Evolutionary conservation across 2,797 vertebrate species (phyloP).

Genomic region (Bucorvus abyssinicus): DNA sequence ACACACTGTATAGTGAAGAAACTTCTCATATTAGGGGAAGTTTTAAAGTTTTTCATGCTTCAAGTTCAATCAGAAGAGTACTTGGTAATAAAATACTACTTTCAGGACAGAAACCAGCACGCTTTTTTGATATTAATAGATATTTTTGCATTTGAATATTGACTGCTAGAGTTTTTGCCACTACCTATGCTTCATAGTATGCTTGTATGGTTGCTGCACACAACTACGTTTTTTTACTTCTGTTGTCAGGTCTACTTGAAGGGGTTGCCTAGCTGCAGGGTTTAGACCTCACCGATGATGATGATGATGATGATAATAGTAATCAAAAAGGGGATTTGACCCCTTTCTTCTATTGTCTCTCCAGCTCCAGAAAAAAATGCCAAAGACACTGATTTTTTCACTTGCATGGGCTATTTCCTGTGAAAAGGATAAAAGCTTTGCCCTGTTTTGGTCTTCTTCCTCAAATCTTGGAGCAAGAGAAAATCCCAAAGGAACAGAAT

Average conservation of each 20-base stretch:
- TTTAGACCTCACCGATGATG: conserved; percentile 46
- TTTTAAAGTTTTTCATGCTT: background rate
- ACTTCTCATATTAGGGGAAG: background rate
- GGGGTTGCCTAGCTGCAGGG: conserved; percentile 52
- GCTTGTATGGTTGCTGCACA: background rate
- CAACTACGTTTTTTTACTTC: conserved; percentile 29
- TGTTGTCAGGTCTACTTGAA: conserved; percentile 58
- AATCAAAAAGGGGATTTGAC: background rate
- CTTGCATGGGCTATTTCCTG: background rate
- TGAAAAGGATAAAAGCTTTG: conserved; percentile 19
- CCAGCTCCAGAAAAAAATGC: background rate
- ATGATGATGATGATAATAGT: background rate
- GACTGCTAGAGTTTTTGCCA: background rate
- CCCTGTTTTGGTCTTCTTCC: background rate
- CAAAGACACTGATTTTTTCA: background rate
- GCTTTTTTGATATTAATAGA: background rate
- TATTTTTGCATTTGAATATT: conserved; percentile 27
- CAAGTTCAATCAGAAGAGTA: background rate
- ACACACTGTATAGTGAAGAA: background rate
- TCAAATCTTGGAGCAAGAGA: conserved; percentile 32
- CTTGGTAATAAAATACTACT: background rate
- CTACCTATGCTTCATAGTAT: background rate
- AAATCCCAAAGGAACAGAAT: conserved; percentile 26
- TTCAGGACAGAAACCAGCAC: background rate
- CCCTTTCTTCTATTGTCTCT: conserved; percentile 18